Conservation (phyloP, 2,888 invertebrate species). For the Sepioteuthis lessoniana region DNA sequence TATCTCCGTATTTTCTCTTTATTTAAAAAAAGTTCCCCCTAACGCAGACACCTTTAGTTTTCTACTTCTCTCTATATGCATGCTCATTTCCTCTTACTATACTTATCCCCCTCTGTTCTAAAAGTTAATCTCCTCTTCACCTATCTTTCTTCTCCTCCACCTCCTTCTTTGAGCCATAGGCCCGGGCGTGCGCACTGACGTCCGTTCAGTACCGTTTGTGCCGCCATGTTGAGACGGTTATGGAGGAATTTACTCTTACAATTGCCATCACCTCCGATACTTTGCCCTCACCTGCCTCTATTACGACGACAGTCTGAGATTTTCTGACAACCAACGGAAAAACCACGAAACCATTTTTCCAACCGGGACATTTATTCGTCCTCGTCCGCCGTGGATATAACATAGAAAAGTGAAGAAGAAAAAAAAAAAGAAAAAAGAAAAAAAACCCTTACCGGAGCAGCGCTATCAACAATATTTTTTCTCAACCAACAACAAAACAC, state of each 20-base stretch:
- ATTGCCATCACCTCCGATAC: constrained; percentile 43
- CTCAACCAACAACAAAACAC: neutral
- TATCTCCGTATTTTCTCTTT: neutral
- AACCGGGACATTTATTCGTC: neutral
- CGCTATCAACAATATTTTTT: neutral
- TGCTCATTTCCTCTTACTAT: neutral
- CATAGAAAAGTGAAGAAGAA: neutral
- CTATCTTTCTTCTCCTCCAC: neutral
- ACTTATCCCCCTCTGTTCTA: neutral
- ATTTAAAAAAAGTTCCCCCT: neutral
- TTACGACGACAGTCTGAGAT: constrained; percentile 35
- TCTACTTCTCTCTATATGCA: neutral
- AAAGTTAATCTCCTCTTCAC: neutral
- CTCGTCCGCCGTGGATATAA: constrained; percentile 41
- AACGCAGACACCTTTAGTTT: neutral
- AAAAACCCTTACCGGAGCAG: neutral
- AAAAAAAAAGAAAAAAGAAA: neutral
- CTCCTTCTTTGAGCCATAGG: neutral
- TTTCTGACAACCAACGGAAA: constrained; percentile 44
- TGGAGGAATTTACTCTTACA: constrained; percentile 44
- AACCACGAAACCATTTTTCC: constrained; percentile 35
- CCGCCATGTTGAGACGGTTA: constrained; percentile 47
- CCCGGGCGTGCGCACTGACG: constrained; percentile 40
- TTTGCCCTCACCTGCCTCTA: constrained; percentile 37
- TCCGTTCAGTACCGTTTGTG: constrained; percentile 34